Percentiles rank a stretch among this genome's conserved stretches.
These are phyloP conservation scores for Penaeus vannamei DNA, from an alignment of 1,140 invertebrate species.

Conservation along the genomic window DNA sequence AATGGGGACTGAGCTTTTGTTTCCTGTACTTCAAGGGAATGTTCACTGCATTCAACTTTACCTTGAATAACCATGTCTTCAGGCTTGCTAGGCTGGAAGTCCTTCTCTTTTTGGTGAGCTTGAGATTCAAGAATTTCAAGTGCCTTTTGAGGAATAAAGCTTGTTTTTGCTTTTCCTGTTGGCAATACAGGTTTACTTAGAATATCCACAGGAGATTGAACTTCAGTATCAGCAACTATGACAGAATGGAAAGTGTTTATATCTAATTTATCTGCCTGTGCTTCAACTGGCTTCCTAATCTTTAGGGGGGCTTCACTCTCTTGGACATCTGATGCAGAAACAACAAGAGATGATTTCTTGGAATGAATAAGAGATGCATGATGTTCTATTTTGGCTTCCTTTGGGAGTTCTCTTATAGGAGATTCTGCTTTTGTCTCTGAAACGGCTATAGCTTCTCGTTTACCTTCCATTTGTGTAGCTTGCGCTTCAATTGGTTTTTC, in stretches of 20 bases:
- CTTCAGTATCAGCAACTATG: conserved; percentile 51
- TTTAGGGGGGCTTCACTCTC: conserved; percentile 58
- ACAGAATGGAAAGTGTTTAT: conserved; percentile 42
- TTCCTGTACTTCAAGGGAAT: conserved; percentile 62
- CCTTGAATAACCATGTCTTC: conserved; percentile 51
- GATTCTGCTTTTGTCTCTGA: conserved; percentile 54
- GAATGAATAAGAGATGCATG: conserved; percentile 57
- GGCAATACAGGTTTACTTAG: conserved; percentile 23
- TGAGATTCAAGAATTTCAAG: conserved; percentile 62
- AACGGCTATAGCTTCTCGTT: conserved; percentile 48
- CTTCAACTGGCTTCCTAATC: conserved; percentile 34
- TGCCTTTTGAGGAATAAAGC: conserved; percentile 62
- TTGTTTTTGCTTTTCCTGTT: conserved; percentile 51
- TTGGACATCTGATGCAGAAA: conserved; percentile 51
- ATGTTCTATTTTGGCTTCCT: conserved; percentile 31
- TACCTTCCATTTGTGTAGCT: conserved; percentile 49
- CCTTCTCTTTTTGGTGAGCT: conserved; percentile 63
- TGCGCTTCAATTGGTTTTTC: conserved; percentile 49
- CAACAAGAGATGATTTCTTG: conserved; percentile 50
- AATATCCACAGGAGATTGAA: conserved; percentile 50
- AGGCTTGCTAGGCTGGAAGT: conserved; percentile 56
- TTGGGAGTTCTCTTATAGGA: conserved; percentile 51
- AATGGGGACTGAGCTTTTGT: conserved; percentile 61
- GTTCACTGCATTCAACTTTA: conserved; percentile 56
- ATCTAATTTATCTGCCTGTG: conserved; percentile 36